Evolutionary conservation across 2,888 invertebrate species (phyloP).

Genomic region (Corythucha ciliata): DNA sequence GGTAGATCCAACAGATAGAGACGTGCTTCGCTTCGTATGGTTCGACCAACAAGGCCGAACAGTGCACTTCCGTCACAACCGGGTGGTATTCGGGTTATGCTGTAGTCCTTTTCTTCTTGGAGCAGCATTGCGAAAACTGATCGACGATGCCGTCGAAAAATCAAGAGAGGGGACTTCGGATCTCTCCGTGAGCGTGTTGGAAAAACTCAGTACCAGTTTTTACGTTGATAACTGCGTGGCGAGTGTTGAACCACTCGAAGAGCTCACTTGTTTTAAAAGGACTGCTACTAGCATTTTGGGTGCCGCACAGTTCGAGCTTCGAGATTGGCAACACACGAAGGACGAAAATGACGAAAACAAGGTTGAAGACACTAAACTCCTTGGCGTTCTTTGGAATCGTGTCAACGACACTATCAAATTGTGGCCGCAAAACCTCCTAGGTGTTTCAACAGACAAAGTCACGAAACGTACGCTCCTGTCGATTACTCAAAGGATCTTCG

Average conservation of each 20-base stretch:
- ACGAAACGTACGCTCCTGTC: constrained; percentile 18
- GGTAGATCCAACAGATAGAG: constrained; percentile 33
- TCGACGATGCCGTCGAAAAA: neutral
- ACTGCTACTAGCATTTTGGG: constrained; percentile 8
- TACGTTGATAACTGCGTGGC: constrained; percentile 18
- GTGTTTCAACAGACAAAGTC: constrained; percentile 12
- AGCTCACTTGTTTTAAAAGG: neutral
- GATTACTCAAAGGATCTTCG: constrained; percentile 31
- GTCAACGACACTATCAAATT: constrained; percentile 16
- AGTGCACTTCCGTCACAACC: constrained; percentile 14
- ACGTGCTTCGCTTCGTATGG: constrained; percentile 36
- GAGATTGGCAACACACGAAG: constrained; percentile 19
- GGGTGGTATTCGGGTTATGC: constrained; percentile 24
- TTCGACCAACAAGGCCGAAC: constrained; percentile 5
- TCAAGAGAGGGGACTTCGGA: neutral
- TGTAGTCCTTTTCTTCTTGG: constrained; percentile 24
- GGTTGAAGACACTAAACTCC: constrained; percentile 7
- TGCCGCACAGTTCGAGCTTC: constrained; percentile 21
- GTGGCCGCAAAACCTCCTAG: constrained; percentile 1
- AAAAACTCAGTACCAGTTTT: constrained; percentile 7
- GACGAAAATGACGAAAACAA: neutral
- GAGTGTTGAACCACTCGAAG: neutral
- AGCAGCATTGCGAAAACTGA: constrained; percentile 14
- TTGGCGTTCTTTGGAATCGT: constrained; percentile 23
- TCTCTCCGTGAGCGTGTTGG: neutral